Conservation (phyloP, 2,113 vertebrate genomes). For the Chaetura pelagica region DNA sequence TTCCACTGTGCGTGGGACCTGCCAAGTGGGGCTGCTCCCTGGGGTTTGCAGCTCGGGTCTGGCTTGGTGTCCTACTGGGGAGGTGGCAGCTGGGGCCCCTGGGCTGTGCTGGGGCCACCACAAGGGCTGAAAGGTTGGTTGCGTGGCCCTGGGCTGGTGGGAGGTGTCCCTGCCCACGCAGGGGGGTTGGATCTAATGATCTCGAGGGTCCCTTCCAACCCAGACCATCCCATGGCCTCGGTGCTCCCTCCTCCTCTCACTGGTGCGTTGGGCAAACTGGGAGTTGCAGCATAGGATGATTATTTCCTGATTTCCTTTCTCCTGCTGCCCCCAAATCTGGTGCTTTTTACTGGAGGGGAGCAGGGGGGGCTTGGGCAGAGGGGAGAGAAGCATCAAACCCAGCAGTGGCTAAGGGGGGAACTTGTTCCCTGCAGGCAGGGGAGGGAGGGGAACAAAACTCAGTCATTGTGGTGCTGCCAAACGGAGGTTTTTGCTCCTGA, state of each 20-base stretch:
- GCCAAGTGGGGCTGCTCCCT: too few species aligned
- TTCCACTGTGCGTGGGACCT: too few species aligned
- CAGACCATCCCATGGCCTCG: background rate
- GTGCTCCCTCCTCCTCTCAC: background rate
- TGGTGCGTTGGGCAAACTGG: background rate
- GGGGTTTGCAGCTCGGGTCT: too few species aligned
- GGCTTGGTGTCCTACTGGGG: background rate
- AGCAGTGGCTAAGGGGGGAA: background rate
- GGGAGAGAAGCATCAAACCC: background rate
- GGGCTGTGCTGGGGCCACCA: background rate
- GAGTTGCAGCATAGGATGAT: background rate
- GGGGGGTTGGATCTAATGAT: too few species aligned
- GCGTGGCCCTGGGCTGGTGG: too few species aligned
- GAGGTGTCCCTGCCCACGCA: too few species aligned
- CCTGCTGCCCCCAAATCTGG: background rate
- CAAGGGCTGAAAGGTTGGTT: background rate
- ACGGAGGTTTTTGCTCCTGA: background rate
- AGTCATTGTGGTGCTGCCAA: fast-evolving
- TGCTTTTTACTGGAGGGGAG: background rate
- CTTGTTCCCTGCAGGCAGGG: background rate
- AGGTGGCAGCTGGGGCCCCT: fast-evolving
- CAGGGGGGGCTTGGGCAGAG: background rate
- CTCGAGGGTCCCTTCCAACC: too few species aligned
- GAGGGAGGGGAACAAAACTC: background rate
- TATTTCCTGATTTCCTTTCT: background rate